These are phyloP conservation scores for Cryptomyrus ogoouensis DNA, from an alignment of 2,113 vertebrate species.

Conservation along the genomic window DNA sequence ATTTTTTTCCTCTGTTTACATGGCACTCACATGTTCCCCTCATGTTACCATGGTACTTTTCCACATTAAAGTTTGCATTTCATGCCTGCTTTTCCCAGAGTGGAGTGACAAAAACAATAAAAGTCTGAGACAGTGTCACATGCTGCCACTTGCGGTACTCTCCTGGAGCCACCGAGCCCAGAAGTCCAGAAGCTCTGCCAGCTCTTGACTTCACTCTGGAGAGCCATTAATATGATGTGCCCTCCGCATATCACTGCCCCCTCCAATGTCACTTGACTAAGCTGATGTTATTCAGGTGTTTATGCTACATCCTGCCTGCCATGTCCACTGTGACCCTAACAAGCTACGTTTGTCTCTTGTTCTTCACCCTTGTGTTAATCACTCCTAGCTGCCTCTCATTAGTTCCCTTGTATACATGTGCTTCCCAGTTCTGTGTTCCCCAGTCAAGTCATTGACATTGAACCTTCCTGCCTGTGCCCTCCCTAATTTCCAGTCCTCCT, in stretches of 20 bases:
- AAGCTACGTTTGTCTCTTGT: no score
- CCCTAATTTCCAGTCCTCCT: neutral
- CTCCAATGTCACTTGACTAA: neutral
- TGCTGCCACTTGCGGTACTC: neutral
- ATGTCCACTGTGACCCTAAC: no score
- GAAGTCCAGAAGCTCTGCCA: neutral
- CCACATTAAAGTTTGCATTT: constrained; percentile 64
- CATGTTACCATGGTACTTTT: constrained; percentile 52
- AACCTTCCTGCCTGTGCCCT: neutral
- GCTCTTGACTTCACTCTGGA: neutral
- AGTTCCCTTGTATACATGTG: neutral
- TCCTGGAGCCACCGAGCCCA: neutral
- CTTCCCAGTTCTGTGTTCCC: neutral
- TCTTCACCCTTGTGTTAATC: neutral
- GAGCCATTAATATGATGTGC: neutral
- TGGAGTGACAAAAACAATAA: constrained; percentile 53
- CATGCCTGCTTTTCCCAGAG: constrained; percentile 63
- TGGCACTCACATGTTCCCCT: constrained; percentile 60
- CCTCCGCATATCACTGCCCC: no score
- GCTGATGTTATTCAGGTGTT: neutral
- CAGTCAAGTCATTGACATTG: neutral
- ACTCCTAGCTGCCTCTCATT: neutral
- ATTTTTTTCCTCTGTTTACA: constrained; percentile 43
- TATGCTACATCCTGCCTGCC: no score
- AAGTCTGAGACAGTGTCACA: neutral